A percentile compares a stretch with the other conserved stretches of the same genome.
phyloP scores from a whole-genome alignment of 2,113 vertebrate species.

The Leptosomus discolor region DNA sequence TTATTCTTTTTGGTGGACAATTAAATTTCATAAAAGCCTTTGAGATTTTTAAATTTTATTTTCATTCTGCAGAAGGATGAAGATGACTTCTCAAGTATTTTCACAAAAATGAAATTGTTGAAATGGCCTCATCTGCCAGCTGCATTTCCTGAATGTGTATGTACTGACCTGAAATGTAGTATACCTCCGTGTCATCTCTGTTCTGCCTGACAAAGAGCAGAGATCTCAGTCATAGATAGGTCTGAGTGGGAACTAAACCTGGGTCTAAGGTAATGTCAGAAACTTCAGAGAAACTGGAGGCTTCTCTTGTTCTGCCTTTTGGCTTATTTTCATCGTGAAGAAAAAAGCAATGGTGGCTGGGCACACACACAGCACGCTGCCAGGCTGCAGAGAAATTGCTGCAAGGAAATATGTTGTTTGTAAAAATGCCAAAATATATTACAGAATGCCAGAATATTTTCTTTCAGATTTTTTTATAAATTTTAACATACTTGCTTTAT shows the following conservation, averaged over 20 bases:
- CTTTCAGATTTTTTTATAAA: rapidly evolving
- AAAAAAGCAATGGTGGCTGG: background rate
- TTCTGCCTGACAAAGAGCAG: background rate
- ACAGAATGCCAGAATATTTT: background rate
- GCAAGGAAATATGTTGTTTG: background rate
- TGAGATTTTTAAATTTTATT: background rate
- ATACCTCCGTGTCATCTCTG: rapidly evolving
- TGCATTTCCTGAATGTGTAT: rapidly evolving
- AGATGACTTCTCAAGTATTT: background rate
- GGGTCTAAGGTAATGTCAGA: background rate
- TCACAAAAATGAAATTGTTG: background rate
- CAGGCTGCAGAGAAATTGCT: background rate
- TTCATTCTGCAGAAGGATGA: background rate
- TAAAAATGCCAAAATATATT: background rate
- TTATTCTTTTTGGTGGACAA: background rate
- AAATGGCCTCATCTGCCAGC: background rate
- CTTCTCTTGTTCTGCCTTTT: background rate
- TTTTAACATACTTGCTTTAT: background rate
- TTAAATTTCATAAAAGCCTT: background rate
- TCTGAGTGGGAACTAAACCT: background rate
- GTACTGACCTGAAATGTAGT: background rate
- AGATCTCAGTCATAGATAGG: background rate
- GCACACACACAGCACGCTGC: rapidly evolving
- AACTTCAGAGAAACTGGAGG: no score
- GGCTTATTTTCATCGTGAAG: rapidly evolving